Conservation (phyloP, 2,797 vertebrate genomes). For the Silurus aristotelis region DNA sequence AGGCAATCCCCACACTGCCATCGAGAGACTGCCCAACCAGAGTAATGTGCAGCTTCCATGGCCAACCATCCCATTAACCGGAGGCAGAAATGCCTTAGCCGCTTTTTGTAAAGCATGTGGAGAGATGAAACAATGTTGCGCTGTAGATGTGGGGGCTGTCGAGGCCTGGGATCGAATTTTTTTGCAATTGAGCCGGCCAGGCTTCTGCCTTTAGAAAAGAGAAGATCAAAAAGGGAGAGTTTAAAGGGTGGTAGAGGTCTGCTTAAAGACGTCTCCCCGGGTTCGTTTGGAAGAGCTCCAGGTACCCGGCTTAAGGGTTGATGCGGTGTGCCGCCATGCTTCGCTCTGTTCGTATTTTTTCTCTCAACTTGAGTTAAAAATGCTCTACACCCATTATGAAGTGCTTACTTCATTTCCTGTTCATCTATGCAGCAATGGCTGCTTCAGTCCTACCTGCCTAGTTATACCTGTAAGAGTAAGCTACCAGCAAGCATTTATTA, state of each 20-base stretch:
- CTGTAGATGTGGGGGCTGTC: slow-evolving; percentile 50
- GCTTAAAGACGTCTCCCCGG: not conserved
- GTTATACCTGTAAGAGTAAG: not conserved
- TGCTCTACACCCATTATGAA: not conserved
- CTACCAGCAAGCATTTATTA: not conserved
- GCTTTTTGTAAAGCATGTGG: slow-evolving; percentile 69
- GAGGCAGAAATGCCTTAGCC: slow-evolving; percentile 50
- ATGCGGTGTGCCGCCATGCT: not conserved
- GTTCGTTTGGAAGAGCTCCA: not conserved
- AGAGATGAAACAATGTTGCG: slow-evolving; percentile 54
- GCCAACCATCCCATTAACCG: slow-evolving; percentile 41
- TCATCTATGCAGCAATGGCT: not conserved
- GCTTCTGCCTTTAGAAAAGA: slow-evolving; percentile 72
- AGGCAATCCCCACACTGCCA: slow-evolving; percentile 63
- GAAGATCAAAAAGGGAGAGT: slow-evolving; percentile 75
- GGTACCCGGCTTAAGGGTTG: not conserved
- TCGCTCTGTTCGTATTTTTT: not conserved
- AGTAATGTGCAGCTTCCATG: slow-evolving; percentile 50
- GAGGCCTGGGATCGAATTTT: slow-evolving; percentile 68
- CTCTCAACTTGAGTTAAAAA: not conserved
- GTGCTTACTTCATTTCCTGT: not conserved
- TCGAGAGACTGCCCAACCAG: slow-evolving; percentile 43
- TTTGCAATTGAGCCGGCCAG: slow-evolving; percentile 68
- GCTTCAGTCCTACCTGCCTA: not conserved
- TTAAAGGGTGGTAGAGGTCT: slow-evolving; percentile 67